These are phyloP conservation scores for Etheostoma spectabile DNA, from an alignment of 2,113 vertebrate genomes.

Conservation along the genomic window DNA sequence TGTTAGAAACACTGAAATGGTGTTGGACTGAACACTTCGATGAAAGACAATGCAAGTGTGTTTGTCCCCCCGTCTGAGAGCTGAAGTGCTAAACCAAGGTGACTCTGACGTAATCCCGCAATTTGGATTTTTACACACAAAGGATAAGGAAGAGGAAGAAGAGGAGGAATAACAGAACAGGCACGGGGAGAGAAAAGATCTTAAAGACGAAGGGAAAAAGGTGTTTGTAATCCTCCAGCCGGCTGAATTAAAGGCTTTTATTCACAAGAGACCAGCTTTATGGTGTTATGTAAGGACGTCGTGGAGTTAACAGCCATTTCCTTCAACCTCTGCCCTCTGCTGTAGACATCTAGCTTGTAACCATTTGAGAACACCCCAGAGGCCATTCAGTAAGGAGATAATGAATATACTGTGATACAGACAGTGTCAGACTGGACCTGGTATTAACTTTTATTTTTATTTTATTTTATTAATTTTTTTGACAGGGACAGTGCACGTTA, in stretches of 20 bases:
- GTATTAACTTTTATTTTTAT: no score
- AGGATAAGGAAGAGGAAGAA: background rate
- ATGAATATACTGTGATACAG: background rate
- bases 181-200: background rate
- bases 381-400: conserved; percentile 31
- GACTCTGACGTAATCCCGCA: conserved; percentile 56
- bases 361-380: conserved; percentile 39
- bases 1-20: background rate
- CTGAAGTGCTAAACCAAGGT: conserved; percentile 31
- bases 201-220: background rate
- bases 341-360: conserved; percentile 9
- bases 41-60: background rate
- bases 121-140: conserved; percentile 23
- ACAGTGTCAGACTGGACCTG: background rate
- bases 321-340: conserved; percentile 52
- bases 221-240: conserved; percentile 35
- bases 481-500: no score
- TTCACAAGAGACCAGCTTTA: conserved; percentile 43
- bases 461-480: no score
- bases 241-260: conserved; percentile 28
- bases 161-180: background rate
- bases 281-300: conserved; percentile 33
- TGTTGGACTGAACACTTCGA: background rate
- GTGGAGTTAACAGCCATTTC: conserved; percentile 39
- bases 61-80: background rate